Evolutionary conservation across 2,113 vertebrate genomes (phyloP), one percentile per base, ranked within the genome.

Genomic region (Paralichthys olivaceus): DNA sequence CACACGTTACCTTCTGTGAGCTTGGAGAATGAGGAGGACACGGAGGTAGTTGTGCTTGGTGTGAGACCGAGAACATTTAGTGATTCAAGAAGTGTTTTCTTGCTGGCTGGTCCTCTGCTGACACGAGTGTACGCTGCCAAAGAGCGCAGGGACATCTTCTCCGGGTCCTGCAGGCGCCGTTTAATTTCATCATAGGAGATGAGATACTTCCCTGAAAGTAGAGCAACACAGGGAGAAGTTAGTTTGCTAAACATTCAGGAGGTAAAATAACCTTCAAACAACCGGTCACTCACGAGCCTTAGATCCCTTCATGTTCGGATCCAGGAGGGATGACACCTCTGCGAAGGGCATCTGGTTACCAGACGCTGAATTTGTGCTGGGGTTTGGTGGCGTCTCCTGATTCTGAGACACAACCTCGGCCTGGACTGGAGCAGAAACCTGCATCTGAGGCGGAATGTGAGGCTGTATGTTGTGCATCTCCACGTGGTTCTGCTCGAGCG

Each of bases 251-350:
- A 53, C 49, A 53, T 20, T 20, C 49, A 7, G 20, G 7, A n/a
- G 11, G 7, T n/a, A 8, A n/a, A 53, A 6, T 47, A 14, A 19
- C 8, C 49, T 53, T 20, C 49, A 45, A 60, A 80, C 7, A 5
- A 34, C 22, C 12, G 22, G 19, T 11, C 6, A 90, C 92, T 90
- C 84, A 88, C 94, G 91, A 49, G 94, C 94, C 72, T 95, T 95
- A 9, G 94, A 94, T 63, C 94, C 93, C 74, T 95, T 95, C 94
- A 95, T 95, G 89, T 95, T 95, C 25, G 94, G 94, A 72, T 95
- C 94, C 63, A 95, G 90, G 51, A 95, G 90, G 0, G 94, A 95
- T 0, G 93, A 93, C 37, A 95, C 94, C 68, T 95, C 93, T 0
- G 94, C 94, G 55, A 95, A 95, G 3, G 94, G 93, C 66, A 95